Base-by-base conservation (phyloP, 2,888 invertebrate genomes). In the Junonia oenone region DNA sequence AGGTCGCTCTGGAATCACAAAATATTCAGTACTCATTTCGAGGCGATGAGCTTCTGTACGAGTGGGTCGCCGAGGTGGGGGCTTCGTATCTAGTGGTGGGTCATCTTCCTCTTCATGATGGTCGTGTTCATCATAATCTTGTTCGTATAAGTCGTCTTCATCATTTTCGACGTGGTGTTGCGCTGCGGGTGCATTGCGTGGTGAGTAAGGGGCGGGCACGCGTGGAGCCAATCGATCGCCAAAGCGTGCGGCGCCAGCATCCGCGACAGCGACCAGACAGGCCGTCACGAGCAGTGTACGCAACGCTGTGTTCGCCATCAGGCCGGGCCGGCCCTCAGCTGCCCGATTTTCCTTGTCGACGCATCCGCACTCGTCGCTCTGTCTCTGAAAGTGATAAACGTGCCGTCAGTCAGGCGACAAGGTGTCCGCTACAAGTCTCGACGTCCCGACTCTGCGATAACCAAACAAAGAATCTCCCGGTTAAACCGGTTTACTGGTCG, bases 1-100 rank as follows among this genome's bases (percentile, higher is more conserved):
- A 15, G 69, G 68, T 59, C 87, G 90, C 67, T 92, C 91, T 31
- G 96, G 96, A 68, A 96, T 91, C 66, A 95, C 90, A 81, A 96
- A 96, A 84, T 94, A 96, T 81, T 96, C 96, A 4, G 96, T 96
- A 81, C 95, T 96, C 93, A 96, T 93, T 82, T 96, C 95, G 45
- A 94, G 84, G 22, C 93, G 92, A 65, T 92, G 90, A 46, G 90
- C 83, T 68, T 87, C 83, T 35, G 88, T 83, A 56, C 85, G 81
- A 27, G 78, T 79, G 45, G 88, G 84, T 17, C 83, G 81, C 33
- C 81, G 81, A 51, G 76, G 78, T 2, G 78, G 76, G 8, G 76
- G 72, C 38, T 73, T 78, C 1, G 77, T 74, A 53, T 79, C 74
- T 14, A 75, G 66, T 35, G 67, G 67, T 37, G 67, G 63, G 15